These are phyloP conservation scores for Lytechinus variegatus DNA, from an alignment of 35 echinoderm and acorn worm genomes.

Conservation along the genomic window DNA sequence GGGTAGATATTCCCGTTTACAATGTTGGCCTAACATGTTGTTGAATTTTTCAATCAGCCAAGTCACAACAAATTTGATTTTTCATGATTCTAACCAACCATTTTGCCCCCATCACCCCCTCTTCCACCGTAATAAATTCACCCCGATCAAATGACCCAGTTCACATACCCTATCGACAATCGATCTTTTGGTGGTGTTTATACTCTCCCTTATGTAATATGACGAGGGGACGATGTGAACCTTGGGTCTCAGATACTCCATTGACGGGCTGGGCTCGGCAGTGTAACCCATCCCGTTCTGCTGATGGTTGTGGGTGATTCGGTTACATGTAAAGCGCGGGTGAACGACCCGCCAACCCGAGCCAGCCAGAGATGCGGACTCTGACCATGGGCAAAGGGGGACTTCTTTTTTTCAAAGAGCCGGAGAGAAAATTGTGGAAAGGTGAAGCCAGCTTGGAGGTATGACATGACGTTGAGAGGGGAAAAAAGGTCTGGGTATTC, in stretches of 20 bases:
- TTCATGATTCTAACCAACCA: background rate
- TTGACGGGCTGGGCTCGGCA: conserved; percentile 15
- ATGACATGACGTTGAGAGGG: background rate
- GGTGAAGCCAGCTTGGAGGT: background rate
- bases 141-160: conserved; percentile 8
- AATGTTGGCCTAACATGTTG: no score
- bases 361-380: background rate
- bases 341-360: conserved; percentile 33
- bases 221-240: conserved; percentile 34
- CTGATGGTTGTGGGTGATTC: background rate
- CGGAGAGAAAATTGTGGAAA: background rate
- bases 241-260: background rate
- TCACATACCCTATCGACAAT: conserved; percentile 31
- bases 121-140: background rate
- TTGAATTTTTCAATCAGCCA: no score
- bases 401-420: background rate
- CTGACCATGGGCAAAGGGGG: background rate
- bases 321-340: conserved; percentile 23
- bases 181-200: background rate
- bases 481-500: background rate
- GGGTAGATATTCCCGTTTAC: no score
- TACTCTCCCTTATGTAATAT: conserved; percentile 24
- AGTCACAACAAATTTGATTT: background rate
- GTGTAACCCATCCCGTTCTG: conserved; percentile 33
- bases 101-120: background rate